Evolutionary conservation across 2,113 vertebrate species (phyloP).

Genomic region (Muntiacus reevesi): DNA sequence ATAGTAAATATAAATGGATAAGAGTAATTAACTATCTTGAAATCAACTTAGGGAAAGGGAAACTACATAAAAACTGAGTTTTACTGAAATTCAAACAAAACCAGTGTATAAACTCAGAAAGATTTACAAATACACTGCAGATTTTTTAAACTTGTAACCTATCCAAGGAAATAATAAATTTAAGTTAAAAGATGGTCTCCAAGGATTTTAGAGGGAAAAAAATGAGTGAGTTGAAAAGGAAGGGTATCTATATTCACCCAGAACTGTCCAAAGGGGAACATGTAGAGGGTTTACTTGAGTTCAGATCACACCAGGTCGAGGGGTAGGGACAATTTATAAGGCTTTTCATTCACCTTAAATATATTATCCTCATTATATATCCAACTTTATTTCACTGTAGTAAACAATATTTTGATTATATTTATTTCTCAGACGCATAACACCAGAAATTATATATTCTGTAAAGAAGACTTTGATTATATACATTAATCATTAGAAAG

Average conservation of each 20-base stretch:
- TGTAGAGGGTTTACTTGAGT: background rate
- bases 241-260: background rate
- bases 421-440: background rate
- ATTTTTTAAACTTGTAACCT: background rate
- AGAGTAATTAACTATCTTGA: background rate
- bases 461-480: background rate
- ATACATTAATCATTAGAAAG: background rate
- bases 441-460: background rate
- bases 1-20: background rate
- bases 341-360: background rate
- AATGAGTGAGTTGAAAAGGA: background rate
- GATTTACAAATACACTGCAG: background rate
- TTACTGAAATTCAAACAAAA: background rate
- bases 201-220: background rate
- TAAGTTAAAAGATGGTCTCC: background rate
- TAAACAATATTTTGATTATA: background rate
- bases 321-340: background rate
- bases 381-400: background rate
- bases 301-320: background rate
- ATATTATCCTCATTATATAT: background rate
- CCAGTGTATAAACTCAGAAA: background rate
- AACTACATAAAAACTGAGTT: background rate
- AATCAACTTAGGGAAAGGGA: background rate
- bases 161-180: background rate
- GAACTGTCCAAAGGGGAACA: background rate